A percentile compares a stretch with the other conserved stretches of the same genome.
Conservation (phyloP, 2,888 invertebrate genomes). For the Epinotia nisella region DNA sequence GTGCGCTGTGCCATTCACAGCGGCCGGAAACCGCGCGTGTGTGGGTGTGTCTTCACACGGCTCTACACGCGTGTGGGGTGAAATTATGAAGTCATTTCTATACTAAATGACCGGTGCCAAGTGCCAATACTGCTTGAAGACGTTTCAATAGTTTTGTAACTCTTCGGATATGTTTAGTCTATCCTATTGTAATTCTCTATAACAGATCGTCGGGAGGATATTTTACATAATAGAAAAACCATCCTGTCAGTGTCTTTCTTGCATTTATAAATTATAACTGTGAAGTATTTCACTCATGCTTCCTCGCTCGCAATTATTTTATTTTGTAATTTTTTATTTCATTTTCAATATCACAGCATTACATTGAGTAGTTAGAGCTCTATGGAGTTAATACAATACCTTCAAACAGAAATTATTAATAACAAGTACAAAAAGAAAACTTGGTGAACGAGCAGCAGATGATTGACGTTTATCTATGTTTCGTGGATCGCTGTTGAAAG, state of each 20-base stretch:
- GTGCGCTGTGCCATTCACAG: conserved; percentile 69
- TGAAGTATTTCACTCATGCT: not conserved
- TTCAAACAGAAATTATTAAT: too few relatives aligned
- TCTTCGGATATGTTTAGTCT: conserved; percentile 58
- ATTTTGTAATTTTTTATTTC: not conserved
- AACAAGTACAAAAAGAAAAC: too few relatives aligned
- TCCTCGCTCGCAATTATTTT: not conserved
- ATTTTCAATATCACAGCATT: too few relatives aligned
- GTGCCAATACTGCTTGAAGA: conserved; percentile 58
- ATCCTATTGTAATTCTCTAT: conserved; percentile 49
- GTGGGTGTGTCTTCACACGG: conserved; percentile 53
- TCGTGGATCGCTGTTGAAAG: not conserved
- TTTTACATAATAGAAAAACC: conserved; percentile 34
- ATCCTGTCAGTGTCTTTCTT: conserved; percentile 14
- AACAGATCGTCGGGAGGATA: conserved; percentile 16
- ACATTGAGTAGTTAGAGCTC: too few relatives aligned
- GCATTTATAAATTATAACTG: not conserved
- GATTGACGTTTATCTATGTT: not conserved
- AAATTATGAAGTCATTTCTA: conserved; percentile 76
- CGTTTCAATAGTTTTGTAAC: conserved; percentile 62
- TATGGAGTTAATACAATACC: too few relatives aligned
- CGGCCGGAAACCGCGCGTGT: conserved; percentile 66
- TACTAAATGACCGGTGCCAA: conserved; percentile 60
- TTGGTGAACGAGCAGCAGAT: too few relatives aligned
- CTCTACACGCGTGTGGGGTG: conserved; percentile 55